A percentile compares a stretch with the other conserved stretches of the same genome.
These are phyloP conservation scores for Anthoptus insignis DNA, from an alignment of 2,888 invertebrate genomes.

Conservation along the genomic window DNA sequence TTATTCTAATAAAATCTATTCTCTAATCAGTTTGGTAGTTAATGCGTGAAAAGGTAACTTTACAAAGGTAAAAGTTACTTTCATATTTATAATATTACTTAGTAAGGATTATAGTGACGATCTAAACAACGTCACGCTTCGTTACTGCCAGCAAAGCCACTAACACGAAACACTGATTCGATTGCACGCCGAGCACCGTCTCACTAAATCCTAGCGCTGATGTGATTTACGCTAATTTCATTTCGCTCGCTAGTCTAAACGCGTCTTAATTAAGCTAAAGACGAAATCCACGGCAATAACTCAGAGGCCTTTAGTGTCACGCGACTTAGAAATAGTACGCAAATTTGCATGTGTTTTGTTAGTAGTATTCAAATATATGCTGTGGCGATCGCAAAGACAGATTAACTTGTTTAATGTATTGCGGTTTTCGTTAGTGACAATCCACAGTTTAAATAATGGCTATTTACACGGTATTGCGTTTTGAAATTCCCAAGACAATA, in stretches of 20 bases:
- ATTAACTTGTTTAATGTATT: constrained; percentile 30
- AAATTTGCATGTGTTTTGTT: constrained; percentile 34
- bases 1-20: too few relatives aligned
- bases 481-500: too few relatives aligned
- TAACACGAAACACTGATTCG: constrained; percentile 78
- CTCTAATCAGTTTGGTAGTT: too few relatives aligned
- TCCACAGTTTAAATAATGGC: constrained; percentile 1
- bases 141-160: too few relatives aligned
- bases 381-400: constrained; percentile 23
- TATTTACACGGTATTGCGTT: neutral
- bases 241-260: constrained; percentile 71
- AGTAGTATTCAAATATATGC: constrained; percentile 34
- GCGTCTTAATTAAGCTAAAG: constrained; percentile 76
- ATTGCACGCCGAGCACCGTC: constrained; percentile 71
- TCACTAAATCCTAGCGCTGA: constrained; percentile 79
- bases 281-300: constrained; percentile 56
- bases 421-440: constrained; percentile 16
- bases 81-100: too few relatives aligned
- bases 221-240: constrained; percentile 86
- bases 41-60: too few relatives aligned
- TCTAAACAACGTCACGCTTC: too few relatives aligned
- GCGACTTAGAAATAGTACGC: constrained; percentile 35
- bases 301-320: constrained; percentile 48
- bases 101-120: too few relatives aligned
- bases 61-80: too few relatives aligned